These are phyloP conservation scores for Helogale parvula DNA, from an alignment of 2,113 vertebrate species.

Conservation along the genomic window DNA sequence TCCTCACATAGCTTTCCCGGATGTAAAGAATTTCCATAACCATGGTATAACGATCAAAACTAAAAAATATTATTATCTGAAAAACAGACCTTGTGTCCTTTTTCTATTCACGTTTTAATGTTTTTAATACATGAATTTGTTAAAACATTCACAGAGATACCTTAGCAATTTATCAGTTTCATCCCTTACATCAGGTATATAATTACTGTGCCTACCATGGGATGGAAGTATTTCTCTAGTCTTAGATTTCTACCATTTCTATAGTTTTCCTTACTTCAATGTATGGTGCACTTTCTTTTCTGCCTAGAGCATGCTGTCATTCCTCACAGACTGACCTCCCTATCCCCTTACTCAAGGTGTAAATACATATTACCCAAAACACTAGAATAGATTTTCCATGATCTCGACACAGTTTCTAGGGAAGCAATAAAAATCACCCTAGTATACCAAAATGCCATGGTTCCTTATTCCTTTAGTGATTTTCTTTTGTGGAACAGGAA, in stretches of 20 bases:
- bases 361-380: background rate
- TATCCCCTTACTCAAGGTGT: background rate
- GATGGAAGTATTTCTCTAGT: background rate
- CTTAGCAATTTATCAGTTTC: background rate
- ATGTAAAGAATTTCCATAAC: background rate
- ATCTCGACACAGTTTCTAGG: background rate
- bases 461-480: background rate
- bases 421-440: background rate
- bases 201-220: background rate
- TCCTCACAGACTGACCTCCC: background rate
- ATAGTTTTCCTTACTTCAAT: background rate
- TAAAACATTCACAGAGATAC: background rate
- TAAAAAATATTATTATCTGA: background rate
- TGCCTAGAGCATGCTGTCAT: background rate
- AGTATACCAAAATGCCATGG: background rate
- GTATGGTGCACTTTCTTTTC: background rate
- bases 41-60: background rate
- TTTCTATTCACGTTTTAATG: background rate
- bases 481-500: background rate
- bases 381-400: background rate
- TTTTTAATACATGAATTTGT: background rate
- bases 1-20: background rate
- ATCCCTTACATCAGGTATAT: background rate
- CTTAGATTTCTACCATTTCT: background rate
- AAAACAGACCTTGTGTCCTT: background rate